Conservation (phyloP, 1,140 invertebrate species). For the Steinernema feltiae region DNA sequence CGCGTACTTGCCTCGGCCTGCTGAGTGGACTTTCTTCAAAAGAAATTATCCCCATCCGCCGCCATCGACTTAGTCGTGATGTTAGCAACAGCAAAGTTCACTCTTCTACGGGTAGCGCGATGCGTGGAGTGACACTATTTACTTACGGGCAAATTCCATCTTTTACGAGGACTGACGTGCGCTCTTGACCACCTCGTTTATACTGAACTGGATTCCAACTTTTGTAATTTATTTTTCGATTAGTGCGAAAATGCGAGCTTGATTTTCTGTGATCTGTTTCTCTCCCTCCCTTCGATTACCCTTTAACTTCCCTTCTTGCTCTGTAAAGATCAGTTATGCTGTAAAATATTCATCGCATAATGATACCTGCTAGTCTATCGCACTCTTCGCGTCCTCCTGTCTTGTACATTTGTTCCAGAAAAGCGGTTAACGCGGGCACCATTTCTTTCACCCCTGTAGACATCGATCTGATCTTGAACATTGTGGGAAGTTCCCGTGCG, state of each 20-base stretch:
- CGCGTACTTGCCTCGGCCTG: neutral
- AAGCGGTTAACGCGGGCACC: slow-evolving; percentile 4
- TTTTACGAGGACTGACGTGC: slow-evolving; percentile 5
- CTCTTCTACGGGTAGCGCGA: slow-evolving; percentile 4
- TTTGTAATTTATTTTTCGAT: slow-evolving; percentile 1
- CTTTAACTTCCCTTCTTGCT: neutral
- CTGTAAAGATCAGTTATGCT: neutral
- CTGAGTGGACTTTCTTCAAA: slow-evolving; percentile 3
- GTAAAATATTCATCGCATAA: neutral
- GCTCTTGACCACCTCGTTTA: slow-evolving; percentile 6
- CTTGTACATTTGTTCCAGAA: neutral
- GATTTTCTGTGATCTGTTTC: neutral
- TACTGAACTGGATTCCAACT: neutral
- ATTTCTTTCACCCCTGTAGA: neutral
- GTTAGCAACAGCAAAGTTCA: neutral
- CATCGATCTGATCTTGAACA: neutral
- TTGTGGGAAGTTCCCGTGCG: neutral
- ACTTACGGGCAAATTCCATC: slow-evolving; percentile 4
- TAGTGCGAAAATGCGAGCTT: neutral
- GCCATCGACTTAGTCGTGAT: neutral
- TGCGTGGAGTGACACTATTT: neutral
- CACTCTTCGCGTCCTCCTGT: neutral
- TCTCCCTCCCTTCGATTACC: neutral
- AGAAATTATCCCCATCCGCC: neutral
- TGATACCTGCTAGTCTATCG: neutral